Percentiles rank a stretch among this genome's conserved stretches.
Evolutionary conservation across 2,888 invertebrate genomes (phyloP).

Genomic region (Dynastes hyllus): DNA sequence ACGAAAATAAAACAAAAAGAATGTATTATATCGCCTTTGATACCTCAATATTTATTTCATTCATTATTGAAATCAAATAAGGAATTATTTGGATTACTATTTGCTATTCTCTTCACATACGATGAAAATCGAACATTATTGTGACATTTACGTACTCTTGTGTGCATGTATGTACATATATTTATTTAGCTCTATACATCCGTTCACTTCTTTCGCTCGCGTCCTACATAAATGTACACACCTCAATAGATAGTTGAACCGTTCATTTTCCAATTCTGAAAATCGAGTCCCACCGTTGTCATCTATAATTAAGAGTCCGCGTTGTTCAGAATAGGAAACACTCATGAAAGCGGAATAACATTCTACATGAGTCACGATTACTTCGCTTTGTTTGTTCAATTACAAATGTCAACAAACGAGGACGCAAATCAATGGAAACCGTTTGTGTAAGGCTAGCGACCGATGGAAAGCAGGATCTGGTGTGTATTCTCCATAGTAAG

Average conservation of each 20-base stretch:
- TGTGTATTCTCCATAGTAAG: neutral
- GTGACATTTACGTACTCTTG: no score
- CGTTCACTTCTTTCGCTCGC: no score
- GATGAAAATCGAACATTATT: no score
- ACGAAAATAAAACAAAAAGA: no score
- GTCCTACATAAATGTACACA: no score
- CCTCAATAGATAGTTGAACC: neutral
- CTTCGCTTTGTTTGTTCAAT: constrained; percentile 27
- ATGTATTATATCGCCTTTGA: no score
- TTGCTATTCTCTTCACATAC: no score
- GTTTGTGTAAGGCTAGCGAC: neutral
- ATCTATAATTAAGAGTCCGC: constrained; percentile 6
- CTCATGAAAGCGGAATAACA: neutral
- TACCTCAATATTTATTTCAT: no score
- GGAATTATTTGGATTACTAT: no score
- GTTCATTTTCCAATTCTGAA: constrained; percentile 4
- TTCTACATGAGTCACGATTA: constrained; percentile 9
- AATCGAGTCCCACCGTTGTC: neutral
- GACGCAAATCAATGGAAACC: neutral
- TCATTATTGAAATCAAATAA: no score
- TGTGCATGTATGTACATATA: no score
- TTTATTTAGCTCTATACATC: no score
- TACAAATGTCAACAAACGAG: constrained; percentile 25
- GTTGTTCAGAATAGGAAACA: constrained; percentile 7
- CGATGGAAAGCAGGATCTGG: neutral